Percentiles rank a stretch among this genome's conserved stretches.
Conservation (phyloP, 2,888 invertebrate species). For the Dusona sp. region DNA sequence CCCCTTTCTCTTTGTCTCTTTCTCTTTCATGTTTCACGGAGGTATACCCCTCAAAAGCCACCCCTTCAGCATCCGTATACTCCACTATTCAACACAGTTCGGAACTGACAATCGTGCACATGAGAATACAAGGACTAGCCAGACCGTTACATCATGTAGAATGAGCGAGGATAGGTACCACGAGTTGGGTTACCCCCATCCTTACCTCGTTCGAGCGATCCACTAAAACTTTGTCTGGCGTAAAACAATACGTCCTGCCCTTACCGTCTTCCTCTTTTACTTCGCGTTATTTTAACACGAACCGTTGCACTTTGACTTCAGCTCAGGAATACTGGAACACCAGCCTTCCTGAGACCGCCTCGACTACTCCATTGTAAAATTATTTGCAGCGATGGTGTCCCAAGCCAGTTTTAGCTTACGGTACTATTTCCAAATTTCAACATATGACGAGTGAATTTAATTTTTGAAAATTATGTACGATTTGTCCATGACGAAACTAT, state of each 20-base stretch:
- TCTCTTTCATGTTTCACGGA: conserved; percentile 51
- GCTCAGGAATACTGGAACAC: background rate
- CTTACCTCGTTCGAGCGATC: background rate
- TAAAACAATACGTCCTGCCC: conserved; percentile 57
- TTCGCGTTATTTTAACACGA: conserved; percentile 24
- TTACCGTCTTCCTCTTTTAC: background rate
- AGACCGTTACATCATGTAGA: conserved; percentile 33
- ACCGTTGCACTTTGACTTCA: conserved; percentile 36
- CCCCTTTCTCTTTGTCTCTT: background rate
- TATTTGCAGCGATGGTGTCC: conserved; percentile 2
- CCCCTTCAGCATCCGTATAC: conserved; percentile 58
- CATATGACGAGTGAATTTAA: background rate
- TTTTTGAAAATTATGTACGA: background rate
- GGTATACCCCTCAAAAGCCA: conserved; percentile 60
- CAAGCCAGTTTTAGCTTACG: background rate
- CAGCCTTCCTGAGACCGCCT: background rate
- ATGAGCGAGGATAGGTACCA: conserved; percentile 6
- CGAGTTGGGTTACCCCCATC: background rate
- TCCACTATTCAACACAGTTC: conserved; percentile 34
- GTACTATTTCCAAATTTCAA: background rate
- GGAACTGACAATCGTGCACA: conserved; percentile 46
- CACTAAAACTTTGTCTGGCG: conserved; percentile 50
- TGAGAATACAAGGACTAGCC: conserved; percentile 42
- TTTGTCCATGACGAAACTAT: background rate
- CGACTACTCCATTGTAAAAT: conserved; percentile 16